Evolutionary conservation across 2,113 vertebrate species (phyloP).

Genomic region (Myxocyprinus asiaticus): DNA sequence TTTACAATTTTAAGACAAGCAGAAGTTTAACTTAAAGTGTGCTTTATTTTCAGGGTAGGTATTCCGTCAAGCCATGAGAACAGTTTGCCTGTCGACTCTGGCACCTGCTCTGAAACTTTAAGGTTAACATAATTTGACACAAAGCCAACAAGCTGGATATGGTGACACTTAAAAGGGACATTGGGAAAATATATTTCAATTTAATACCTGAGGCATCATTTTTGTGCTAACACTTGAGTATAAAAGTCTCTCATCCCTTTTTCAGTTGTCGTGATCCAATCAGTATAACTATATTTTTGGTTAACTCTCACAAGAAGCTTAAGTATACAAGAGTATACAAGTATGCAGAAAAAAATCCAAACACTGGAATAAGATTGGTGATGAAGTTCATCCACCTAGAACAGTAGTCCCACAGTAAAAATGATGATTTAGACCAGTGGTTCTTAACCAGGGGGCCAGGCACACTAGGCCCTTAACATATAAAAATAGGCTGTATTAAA

Average conservation of each 20-base stretch:
- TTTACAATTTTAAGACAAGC: constrained; percentile 55
- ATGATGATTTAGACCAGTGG: no score
- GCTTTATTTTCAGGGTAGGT: constrained; percentile 59
- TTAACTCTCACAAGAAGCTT: no score
- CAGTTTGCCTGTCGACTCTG: constrained; percentile 57
- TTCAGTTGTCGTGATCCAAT: background rate
- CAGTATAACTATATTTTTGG: background rate
- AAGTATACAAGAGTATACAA: no score
- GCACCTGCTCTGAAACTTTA: constrained; percentile 50
- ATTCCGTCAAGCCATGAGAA: constrained; percentile 43
- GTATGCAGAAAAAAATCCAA: no score
- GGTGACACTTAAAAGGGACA: constrained; percentile 28
- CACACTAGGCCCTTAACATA: no score
- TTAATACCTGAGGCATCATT: constrained; percentile 15
- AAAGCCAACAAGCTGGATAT: constrained; percentile 33
- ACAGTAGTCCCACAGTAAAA: no score
- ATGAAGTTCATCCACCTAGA: no score
- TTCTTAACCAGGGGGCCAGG: no score
- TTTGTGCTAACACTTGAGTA: background rate
- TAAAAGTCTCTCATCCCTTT: background rate
- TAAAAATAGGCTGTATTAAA: no score
- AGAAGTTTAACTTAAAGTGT: constrained; percentile 53
- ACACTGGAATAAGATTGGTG: no score
- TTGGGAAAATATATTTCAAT: background rate
- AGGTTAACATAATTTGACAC: constrained; percentile 46